A percentile compares a stretch with the other conserved stretches of the same genome.
These are phyloP conservation scores for Melanchra persicariae DNA, from an alignment of 2,888 invertebrate species.

Conservation along the genomic window DNA sequence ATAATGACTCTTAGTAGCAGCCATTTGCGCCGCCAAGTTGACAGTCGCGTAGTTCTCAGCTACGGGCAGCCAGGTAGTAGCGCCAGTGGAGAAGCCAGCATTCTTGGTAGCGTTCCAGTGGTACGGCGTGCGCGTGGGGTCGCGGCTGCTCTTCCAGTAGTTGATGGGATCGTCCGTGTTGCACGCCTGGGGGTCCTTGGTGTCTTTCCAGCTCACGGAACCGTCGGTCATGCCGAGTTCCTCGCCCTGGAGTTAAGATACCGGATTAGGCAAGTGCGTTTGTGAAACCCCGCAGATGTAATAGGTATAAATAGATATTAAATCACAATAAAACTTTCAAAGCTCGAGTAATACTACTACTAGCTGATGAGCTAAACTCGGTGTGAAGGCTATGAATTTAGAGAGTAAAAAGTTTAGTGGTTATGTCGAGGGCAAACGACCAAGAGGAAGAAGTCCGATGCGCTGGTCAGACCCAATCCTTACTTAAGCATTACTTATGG, in stretches of 20 bases:
- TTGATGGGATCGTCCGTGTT: conserved; percentile 92
- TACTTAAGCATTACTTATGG: neutral
- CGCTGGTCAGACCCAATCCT: neutral
- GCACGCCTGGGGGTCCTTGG: conserved; percentile 92
- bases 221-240: conserved; percentile 95
- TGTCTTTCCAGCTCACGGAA: conserved; percentile 91
- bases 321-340: no score
- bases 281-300: no score
- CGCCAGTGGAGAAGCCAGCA: conserved; percentile 87
- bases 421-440: no score
- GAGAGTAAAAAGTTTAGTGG: no score
- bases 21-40: conserved; percentile 90
- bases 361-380: no score
- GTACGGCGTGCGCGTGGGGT: conserved; percentile 92
- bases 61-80: conserved; percentile 91
- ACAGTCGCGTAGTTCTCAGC: conserved; percentile 90
- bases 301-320: no score
- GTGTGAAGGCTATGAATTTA: no score
- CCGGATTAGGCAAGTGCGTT: neutral
- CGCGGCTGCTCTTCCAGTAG: conserved; percentile 91
- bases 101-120: conserved; percentile 91
- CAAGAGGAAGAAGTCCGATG: no score
- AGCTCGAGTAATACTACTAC: no score
- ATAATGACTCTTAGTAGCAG: conserved; percentile 87
- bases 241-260: conserved; percentile 92